Conservation (phyloP, 2,113 vertebrate species). For the Sialia sialis region DNA sequence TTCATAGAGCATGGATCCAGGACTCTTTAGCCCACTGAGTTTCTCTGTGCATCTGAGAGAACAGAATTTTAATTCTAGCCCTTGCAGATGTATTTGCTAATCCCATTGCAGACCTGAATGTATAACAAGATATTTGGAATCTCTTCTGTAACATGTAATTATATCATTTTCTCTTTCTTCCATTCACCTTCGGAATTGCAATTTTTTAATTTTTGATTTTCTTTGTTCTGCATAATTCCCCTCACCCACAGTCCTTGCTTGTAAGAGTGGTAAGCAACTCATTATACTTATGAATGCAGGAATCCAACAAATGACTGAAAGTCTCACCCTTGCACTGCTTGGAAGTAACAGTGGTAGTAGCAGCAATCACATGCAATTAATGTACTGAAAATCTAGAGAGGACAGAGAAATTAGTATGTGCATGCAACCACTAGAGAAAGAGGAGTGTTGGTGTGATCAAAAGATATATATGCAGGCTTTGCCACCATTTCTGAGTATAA, state of each 20-base stretch:
- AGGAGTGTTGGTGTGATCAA: not conserved
- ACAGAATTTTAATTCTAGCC: not conserved
- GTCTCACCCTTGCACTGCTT: not conserved
- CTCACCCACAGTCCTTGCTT: not conserved
- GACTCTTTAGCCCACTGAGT: not conserved
- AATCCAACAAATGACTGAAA: not conserved
- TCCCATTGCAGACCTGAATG: not conserved
- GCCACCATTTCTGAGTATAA: not conserved
- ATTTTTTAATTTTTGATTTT: not conserved
- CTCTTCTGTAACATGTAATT: not conserved
- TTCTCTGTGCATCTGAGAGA: not conserved
- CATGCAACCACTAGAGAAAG: not conserved
- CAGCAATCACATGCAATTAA: conserved; percentile 28
- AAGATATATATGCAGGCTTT: not conserved
- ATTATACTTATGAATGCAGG: not conserved
- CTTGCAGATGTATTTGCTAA: not conserved
- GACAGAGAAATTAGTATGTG: conserved; percentile 6
- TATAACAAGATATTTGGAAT: not conserved
- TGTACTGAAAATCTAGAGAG: conserved; percentile 10
- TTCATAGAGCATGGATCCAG: not conserved
- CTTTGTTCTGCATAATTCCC: not conserved
- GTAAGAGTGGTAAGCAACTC: not conserved
- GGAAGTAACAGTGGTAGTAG: conserved; percentile 13
- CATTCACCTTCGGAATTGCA: not conserved
- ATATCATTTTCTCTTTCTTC: not conserved